Percentiles rank a stretch among this genome's conserved stretches.
Conservation (phyloP, 2,113 vertebrate species). For the Tretioscincus oriximinensis region DNA sequence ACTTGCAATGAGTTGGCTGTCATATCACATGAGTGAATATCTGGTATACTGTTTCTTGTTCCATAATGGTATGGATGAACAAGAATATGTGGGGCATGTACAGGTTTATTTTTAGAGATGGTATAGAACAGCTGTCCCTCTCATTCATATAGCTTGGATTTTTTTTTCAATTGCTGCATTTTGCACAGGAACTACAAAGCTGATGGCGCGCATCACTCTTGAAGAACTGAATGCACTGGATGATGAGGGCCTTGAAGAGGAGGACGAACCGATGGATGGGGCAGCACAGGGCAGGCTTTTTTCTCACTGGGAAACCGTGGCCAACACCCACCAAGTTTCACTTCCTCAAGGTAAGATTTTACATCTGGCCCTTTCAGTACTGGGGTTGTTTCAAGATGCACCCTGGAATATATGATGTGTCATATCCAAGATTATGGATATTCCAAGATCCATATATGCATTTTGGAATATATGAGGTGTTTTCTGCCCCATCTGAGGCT, state of each 20-base stretch:
- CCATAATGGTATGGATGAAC: too few relatives aligned
- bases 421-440: too few relatives aligned
- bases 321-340: conserved; percentile 79
- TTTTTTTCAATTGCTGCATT: neutral
- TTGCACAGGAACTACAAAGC: neutral
- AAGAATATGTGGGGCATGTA: neutral
- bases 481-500: too few relatives aligned
- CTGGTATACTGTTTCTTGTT: neutral
- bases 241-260: conserved; percentile 69
- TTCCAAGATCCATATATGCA: too few relatives aligned
- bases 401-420: too few relatives aligned
- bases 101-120: neutral
- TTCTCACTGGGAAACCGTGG: conserved; percentile 79
- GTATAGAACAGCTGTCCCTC: neutral
- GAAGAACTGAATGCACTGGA: conserved; percentile 79
- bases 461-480: too few relatives aligned
- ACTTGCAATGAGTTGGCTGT: neutral
- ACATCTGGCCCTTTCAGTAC: neutral
- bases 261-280: conserved; percentile 62
- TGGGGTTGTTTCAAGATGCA: too few relatives aligned
- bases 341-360: conserved; percentile 77
- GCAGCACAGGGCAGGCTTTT: conserved; percentile 67
- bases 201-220: conserved; percentile 81
- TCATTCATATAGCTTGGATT: neutral
- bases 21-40: too few relatives aligned